These are phyloP conservation scores for Dynastes hyllus DNA, from an alignment of 2,888 invertebrate genomes.

Conservation along the genomic window DNA sequence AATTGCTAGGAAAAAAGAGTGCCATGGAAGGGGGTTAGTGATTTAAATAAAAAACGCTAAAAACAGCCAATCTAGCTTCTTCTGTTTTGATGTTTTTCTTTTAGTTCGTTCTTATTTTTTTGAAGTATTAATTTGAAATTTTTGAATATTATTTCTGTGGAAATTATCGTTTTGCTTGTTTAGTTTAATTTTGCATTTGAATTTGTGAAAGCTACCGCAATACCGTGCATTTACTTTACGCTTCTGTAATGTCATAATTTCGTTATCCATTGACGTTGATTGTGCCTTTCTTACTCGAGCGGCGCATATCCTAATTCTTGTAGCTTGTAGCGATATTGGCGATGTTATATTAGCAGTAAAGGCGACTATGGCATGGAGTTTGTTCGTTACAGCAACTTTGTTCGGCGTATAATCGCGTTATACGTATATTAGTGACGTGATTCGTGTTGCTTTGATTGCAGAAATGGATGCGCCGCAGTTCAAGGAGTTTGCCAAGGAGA, in stretches of 20 bases:
- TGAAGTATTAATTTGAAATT: neutral
- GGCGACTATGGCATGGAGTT: no score
- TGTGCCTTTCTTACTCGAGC: conserved; percentile 2
- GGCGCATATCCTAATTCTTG: neutral
- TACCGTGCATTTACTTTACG: neutral
- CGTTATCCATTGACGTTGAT: neutral
- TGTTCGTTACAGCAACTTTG: neutral
- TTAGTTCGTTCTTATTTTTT: neutral
- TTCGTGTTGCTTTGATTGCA: conserved; percentile 56
- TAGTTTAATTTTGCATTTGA: neutral
- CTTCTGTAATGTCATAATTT: conserved; percentile 13
- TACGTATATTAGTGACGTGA: conserved; percentile 37
- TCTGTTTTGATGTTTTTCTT: neutral
- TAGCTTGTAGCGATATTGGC: neutral
- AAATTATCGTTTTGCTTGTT: neutral
- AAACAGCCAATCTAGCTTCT: neutral
- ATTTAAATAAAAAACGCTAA: neutral
- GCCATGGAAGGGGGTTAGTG: conserved; percentile 49
- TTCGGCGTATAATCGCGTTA: conserved; percentile 11
- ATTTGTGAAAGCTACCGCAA: conserved; percentile 11
- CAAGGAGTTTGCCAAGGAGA: conserved; percentile 91
- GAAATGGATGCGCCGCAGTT: conserved; percentile 88
- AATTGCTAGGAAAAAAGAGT: neutral
- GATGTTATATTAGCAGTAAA: neutral
- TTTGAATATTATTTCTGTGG: neutral